phyloP scores from a whole-genome alignment of 2,113 vertebrate species.

The Chrysemys picta region DNA sequence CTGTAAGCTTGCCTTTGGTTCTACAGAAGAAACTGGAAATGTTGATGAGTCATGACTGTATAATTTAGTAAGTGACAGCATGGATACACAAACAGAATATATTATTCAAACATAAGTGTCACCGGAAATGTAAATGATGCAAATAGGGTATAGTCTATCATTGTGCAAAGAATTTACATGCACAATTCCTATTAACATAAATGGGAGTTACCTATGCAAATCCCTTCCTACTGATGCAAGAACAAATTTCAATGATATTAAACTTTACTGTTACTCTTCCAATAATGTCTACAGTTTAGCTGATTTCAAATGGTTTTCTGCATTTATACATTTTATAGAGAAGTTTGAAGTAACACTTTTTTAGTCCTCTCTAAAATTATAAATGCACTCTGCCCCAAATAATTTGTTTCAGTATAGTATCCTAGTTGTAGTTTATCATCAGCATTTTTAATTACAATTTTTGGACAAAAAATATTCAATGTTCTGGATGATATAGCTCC shows the following conservation, averaged over 20 bases:
- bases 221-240: constrained; percentile 16
- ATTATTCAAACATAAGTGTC: neutral
- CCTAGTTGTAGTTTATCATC: neutral
- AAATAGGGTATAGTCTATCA: neutral
- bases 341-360: neutral
- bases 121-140: neutral
- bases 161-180: neutral
- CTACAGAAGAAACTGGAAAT: neutral
- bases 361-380: neutral
- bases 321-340: neutral
- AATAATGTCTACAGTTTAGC: neutral
- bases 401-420: neutral
- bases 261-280: neutral
- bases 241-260: neutral
- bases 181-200: constrained; percentile 19
- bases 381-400: neutral
- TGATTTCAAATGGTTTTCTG: neutral
- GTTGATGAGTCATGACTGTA: constrained; percentile 9
- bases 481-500: neutral
- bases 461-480: neutral
- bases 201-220: constrained; percentile 42
- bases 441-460: neutral
- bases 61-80: neutral
- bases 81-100: neutral
- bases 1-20: constrained; percentile 23